phyloP scores from a whole-genome alignment of 2,888 invertebrate species.

The Diaperis boleti region DNA sequence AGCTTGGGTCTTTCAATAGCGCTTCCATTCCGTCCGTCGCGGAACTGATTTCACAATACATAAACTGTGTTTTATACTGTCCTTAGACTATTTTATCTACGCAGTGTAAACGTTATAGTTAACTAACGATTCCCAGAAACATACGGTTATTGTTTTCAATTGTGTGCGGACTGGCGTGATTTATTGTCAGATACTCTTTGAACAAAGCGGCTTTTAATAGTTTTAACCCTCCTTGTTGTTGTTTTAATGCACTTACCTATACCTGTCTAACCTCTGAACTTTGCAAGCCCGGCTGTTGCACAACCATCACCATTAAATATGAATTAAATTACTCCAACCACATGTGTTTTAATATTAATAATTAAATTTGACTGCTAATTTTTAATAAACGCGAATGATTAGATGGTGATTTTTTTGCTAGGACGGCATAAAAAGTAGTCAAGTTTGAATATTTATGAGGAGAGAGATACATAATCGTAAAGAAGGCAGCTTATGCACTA shows the following conservation, averaged over 20 bases:
- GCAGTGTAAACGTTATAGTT: conserved; percentile 33
- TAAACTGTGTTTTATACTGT: conserved; percentile 29
- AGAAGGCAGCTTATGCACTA: conserved; percentile 12
- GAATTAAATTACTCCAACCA: conserved; percentile 1
- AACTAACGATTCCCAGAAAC: conserved; percentile 36
- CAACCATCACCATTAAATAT: conserved; percentile 14
- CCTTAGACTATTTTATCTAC: conserved; percentile 28
- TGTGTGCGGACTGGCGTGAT: conserved; percentile 36
- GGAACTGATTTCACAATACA: conserved; percentile 24
- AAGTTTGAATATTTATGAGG: conserved; percentile 29
- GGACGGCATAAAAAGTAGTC: conserved; percentile 16
- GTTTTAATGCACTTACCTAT: conserved; percentile 31
- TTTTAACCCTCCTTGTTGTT: conserved; percentile 33
- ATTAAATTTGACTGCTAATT: too few relatives aligned
- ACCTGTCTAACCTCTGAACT: conserved; percentile 22
- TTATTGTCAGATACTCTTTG: conserved; percentile 37
- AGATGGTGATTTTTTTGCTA: conserved; percentile 3
- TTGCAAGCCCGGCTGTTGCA: conserved; percentile 17
- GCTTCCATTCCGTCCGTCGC: not conserved
- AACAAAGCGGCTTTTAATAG: conserved; percentile 38
- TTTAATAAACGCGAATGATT: too few relatives aligned
- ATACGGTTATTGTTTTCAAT: conserved; percentile 39
- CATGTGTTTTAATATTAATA: not conserved
- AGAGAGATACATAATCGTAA: conserved; percentile 23
- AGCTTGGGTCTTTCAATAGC: too few relatives aligned